A percentile compares a stretch with the other conserved stretches of the same genome.
phyloP scores from a whole-genome alignment of 2,113 vertebrate genomes.

The Carassius auratus region DNA sequence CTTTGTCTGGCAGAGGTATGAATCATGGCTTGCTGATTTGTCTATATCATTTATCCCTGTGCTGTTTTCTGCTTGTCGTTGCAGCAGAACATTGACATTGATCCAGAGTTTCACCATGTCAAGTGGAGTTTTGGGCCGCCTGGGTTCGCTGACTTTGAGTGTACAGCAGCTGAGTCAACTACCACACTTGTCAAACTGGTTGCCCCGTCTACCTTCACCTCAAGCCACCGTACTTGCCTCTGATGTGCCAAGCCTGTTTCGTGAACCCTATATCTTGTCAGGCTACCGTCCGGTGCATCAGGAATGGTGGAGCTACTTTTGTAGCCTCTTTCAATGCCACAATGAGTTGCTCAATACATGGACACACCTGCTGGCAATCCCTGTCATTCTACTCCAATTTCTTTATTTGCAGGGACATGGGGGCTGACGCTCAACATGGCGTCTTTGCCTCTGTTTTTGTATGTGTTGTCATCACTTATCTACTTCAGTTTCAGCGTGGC shows the following conservation, averaged over 20 bases:
- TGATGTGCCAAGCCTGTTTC: slow-evolving; percentile 86
- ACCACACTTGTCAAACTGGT: slow-evolving; percentile 76
- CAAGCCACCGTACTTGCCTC: slow-evolving; percentile 78
- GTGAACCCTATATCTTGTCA: slow-evolving; percentile 86
- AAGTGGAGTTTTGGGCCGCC: slow-evolving; percentile 71
- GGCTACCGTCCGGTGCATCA: slow-evolving; percentile 87
- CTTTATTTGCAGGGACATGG: slow-evolving; percentile 75
- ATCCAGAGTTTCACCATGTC: slow-evolving; percentile 58
- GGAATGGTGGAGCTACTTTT: slow-evolving; percentile 87
- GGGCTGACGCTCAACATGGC: slow-evolving; percentile 64
- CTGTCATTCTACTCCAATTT: slow-evolving; percentile 83
- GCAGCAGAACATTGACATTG: neutral
- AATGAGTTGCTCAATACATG: slow-evolving; percentile 92
- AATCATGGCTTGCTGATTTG: slow-evolving; percentile 18
- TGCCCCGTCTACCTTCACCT: slow-evolving; percentile 72
- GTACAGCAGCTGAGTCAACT: slow-evolving; percentile 81
- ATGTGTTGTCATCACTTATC: slow-evolving; percentile 80
- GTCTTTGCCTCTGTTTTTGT: slow-evolving; percentile 83
- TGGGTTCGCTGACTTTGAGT: slow-evolving; percentile 81
- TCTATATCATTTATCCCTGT: slow-evolving; percentile 35
- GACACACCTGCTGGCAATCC: slow-evolving; percentile 85
- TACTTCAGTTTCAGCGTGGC: slow-evolving; percentile 86
- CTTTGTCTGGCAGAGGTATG: slow-evolving; percentile 2
- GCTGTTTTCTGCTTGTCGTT: neutral
- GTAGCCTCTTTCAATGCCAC: slow-evolving; percentile 92